Evolutionary conservation across 2,797 vertebrate genomes (phyloP).

Genomic region (Sebastes trivittatus): DNA sequence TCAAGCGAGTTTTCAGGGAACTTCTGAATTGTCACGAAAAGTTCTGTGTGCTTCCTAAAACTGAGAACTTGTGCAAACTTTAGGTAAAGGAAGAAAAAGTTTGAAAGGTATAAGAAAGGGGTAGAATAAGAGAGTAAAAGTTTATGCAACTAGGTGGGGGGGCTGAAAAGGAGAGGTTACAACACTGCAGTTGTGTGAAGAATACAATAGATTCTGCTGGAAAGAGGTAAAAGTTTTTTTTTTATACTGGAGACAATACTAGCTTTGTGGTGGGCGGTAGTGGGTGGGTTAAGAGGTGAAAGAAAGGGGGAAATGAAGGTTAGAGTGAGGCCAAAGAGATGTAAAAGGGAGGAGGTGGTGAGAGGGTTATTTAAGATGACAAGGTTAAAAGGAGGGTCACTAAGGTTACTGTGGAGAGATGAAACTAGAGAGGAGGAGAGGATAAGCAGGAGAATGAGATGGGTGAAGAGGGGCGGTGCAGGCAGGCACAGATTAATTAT

Average conservation of each 20-base stretch:
- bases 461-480: conserved; percentile 26
- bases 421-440: conserved; percentile 47
- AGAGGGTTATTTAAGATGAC: conserved; percentile 62
- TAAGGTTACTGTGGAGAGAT: conserved; percentile 31
- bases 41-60: neutral
- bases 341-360: neutral
- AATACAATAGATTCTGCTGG: neutral
- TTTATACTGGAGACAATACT: neutral
- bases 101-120: neutral
- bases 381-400: conserved; percentile 57
- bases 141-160: neutral
- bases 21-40: neutral
- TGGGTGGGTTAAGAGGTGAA: neutral
- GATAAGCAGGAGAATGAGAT: conserved; percentile 28
- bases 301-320: conserved; percentile 20
- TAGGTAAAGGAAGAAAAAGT: neutral
- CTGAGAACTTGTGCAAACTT: neutral
- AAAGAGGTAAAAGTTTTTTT: neutral
- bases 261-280: neutral
- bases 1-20: neutral
- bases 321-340: conserved; percentile 1
- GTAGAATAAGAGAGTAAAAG: neutral
- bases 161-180: neutral
- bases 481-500: conserved; percentile 57
- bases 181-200: neutral